These are phyloP conservation scores for Phataginus tetradactyla DNA, from an alignment of 2,797 vertebrate species.

Conservation along the genomic window DNA sequence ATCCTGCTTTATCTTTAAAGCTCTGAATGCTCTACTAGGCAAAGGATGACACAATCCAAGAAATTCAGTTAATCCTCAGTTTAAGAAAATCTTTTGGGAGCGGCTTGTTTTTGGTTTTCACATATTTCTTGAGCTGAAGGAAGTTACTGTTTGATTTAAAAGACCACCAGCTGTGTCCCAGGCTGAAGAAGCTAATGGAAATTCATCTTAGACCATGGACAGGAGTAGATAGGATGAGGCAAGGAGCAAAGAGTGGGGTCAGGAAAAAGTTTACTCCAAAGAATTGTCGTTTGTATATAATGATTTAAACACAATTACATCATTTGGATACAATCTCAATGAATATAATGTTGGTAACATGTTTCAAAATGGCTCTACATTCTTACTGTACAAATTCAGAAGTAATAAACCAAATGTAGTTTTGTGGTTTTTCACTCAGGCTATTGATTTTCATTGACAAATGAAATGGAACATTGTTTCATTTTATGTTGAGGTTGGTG, in stretches of 20 bases:
- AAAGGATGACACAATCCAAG: background rate
- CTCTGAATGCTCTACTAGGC: background rate
- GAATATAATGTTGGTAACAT: background rate
- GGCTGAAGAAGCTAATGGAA: slow-evolving; percentile 42
- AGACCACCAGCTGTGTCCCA: slow-evolving; percentile 3
- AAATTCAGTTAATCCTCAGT: background rate
- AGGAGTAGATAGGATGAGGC: background rate
- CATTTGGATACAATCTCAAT: background rate
- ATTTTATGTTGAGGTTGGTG: background rate
- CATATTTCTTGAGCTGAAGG: slow-evolving; percentile 6
- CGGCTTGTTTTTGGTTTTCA: slow-evolving; percentile 9
- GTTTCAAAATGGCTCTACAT: background rate
- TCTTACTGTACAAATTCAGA: background rate
- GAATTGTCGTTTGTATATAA: slow-evolving; percentile 3
- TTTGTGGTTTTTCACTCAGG: background rate
- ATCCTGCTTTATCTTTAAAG: background rate
- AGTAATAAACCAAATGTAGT: background rate
- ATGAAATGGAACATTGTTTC: background rate
- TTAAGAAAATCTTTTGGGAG: background rate
- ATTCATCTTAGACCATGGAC: slow-evolving; percentile 20
- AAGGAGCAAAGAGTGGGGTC: background rate
- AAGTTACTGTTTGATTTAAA: slow-evolving; percentile 52
- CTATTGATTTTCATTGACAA: background rate
- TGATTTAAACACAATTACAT: background rate
- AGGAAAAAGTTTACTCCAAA: background rate